Evolutionary conservation across 2,113 vertebrate species (phyloP).

Genomic region (Pelvicachromis taeniatus): DNA sequence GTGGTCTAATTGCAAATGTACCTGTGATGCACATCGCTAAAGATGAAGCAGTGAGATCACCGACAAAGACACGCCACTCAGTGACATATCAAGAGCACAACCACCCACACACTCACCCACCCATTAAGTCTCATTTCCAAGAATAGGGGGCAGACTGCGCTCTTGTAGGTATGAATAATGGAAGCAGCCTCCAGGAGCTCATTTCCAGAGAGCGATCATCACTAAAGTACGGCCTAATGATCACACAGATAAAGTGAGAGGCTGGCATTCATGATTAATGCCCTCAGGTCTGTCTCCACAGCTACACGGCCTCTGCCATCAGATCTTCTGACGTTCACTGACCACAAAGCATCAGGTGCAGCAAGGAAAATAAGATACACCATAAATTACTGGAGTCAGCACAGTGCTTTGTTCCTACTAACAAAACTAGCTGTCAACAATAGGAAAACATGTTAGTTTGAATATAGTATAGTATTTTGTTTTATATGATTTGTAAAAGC

Average conservation of each 20-base stretch:
- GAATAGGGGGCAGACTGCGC: conserved; percentile 56
- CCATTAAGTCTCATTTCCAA: conserved; percentile 66
- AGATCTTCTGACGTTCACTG: neutral
- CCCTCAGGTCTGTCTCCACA: conserved; percentile 29
- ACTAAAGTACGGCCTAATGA: conserved; percentile 57
- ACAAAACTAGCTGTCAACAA: neutral
- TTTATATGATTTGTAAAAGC: neutral
- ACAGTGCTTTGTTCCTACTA: neutral
- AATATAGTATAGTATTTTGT: neutral
- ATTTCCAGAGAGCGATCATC: conserved; percentile 66
- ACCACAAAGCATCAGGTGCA: neutral
- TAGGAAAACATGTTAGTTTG: neutral
- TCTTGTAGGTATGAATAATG: conserved; percentile 71
- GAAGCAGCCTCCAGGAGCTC: conserved; percentile 64
- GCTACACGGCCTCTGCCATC: neutral
- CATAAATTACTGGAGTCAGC: neutral
- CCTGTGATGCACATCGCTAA: neutral
- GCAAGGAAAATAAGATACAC: neutral
- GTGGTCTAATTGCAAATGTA: neutral
- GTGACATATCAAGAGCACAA: conserved; percentile 36
- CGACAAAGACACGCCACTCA: neutral
- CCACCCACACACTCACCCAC: neutral
- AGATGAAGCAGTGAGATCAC: neutral
- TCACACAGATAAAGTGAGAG: conserved; percentile 64
- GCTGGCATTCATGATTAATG: conserved; percentile 61